A percentile compares a stretch with the other conserved stretches of the same genome.
These are phyloP conservation scores for Crypturellus undulatus DNA, from an alignment of 2,113 vertebrate species.

Conservation along the genomic window DNA sequence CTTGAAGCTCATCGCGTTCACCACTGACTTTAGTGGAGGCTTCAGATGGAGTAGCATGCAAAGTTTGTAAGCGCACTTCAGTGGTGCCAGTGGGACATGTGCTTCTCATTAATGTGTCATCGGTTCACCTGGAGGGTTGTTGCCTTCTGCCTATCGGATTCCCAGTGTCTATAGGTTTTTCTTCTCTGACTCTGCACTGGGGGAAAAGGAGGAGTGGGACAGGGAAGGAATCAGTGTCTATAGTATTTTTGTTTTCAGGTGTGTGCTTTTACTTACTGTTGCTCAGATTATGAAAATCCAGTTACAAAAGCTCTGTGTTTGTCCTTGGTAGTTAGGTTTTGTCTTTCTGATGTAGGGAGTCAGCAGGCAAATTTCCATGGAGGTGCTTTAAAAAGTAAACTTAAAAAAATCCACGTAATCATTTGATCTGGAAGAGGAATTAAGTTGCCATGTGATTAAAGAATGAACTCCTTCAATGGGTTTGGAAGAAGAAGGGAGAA, in stretches of 20 bases:
- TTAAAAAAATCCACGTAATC: background rate
- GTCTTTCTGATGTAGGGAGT: background rate
- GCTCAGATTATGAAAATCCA: background rate
- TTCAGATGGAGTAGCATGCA: background rate
- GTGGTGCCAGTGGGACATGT: background rate
- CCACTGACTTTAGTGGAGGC: rapidly evolving
- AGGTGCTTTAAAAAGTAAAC: background rate
- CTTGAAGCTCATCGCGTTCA: background rate
- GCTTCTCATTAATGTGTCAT: background rate
- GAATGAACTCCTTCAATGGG: background rate
- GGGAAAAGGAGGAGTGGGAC: background rate
- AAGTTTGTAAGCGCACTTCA: background rate
- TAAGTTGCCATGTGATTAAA: background rate
- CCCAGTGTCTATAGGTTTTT: background rate
- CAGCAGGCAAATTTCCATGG: background rate
- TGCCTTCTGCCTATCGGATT: background rate
- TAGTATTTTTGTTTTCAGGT: background rate
- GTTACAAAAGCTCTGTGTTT: background rate
- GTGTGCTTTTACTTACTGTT: background rate
- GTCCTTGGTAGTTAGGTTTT: background rate
- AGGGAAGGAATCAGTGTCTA: background rate
- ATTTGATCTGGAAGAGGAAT: background rate
- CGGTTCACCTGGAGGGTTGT: background rate
- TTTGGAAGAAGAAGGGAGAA: background rate
- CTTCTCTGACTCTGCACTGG: no score